Percentiles rank a stretch among this genome's conserved stretches.
Evolutionary conservation across 2,113 vertebrate species (phyloP).

Genomic region (Rhinopithecus roxellana): DNA sequence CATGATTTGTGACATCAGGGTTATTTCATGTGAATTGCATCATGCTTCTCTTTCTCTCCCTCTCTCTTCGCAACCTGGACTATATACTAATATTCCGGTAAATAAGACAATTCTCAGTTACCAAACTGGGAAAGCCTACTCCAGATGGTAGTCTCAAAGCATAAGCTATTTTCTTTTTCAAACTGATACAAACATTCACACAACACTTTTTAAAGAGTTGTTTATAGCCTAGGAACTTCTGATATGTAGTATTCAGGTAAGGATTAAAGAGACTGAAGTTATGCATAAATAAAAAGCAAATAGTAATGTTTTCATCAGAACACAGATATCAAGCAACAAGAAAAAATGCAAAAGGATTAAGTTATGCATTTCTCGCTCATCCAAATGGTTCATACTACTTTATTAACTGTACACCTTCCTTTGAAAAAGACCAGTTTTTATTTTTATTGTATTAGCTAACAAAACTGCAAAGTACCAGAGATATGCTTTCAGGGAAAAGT

Average conservation of each 20-base stretch:
- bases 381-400: conserved; percentile 61
- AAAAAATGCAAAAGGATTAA: conserved; percentile 26
- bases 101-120: conserved; percentile 55
- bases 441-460: conserved; percentile 13
- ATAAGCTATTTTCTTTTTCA: conserved; percentile 58
- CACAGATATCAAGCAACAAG: not conserved
- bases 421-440: conserved; percentile 35
- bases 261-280: not conserved
- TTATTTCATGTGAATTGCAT: conserved; percentile 82
- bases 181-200: not conserved
- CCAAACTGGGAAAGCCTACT: conserved; percentile 49
- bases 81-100: conserved; percentile 45
- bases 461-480: not conserved
- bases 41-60: conserved; percentile 63
- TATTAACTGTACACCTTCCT: conserved; percentile 51
- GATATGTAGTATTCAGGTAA: conserved; percentile 21
- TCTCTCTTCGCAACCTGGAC: conserved; percentile 64
- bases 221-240: conserved; percentile 29
- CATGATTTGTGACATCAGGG: conserved; percentile 52
- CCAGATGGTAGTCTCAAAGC: conserved; percentile 47
- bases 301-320: not conserved
- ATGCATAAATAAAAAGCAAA: conserved; percentile 9
- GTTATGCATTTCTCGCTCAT: conserved; percentile 52
- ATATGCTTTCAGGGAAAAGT: conserved; percentile 1
- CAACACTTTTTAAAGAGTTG: not conserved